These are phyloP conservation scores for Typhlichthys eigenmanni DNA, from an alignment of 2,797 vertebrate genomes.

Conservation along the genomic window DNA sequence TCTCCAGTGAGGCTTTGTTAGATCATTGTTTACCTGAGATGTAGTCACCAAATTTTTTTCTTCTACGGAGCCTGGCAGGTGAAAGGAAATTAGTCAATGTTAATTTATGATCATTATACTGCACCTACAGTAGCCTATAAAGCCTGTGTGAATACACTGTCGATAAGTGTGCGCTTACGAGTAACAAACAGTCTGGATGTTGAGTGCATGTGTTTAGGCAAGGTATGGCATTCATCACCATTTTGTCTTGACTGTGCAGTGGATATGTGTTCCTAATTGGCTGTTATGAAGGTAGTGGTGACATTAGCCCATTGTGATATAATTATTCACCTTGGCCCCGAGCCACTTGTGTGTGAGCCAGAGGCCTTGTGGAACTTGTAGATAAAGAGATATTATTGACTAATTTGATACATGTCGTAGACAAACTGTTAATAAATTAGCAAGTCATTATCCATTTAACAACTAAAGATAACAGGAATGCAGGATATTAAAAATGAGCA, in stretches of 20 bases:
- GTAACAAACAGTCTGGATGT: conserved; percentile 22
- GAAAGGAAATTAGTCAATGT: conserved; percentile 59
- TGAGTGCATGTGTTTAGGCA: conserved; percentile 25
- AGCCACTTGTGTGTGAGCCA: neutral
- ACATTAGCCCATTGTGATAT: conserved; percentile 30
- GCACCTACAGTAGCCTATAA: conserved; percentile 4
- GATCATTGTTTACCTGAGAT: conserved; percentile 61
- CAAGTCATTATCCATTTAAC: conserved; percentile 23
- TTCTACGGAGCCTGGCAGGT: conserved; percentile 62
- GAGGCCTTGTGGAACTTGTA: conserved; percentile 36
- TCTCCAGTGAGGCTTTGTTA: conserved; percentile 51
- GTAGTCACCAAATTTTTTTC: conserved; percentile 54
- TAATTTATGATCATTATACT: conserved; percentile 61
- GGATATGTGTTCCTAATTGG: conserved; percentile 17
- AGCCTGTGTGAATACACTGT: conserved; percentile 31
- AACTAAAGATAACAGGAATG: conserved; percentile 28
- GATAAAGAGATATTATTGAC: conserved; percentile 42
- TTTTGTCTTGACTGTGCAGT: conserved; percentile 7
- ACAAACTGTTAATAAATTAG: conserved; percentile 32
- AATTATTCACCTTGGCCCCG: conserved; percentile 31
- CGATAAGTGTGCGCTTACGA: conserved; percentile 29
- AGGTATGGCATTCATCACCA: conserved; percentile 36
- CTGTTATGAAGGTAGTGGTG: conserved; percentile 21
- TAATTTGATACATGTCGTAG: conserved; percentile 39
- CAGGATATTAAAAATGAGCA: conserved; percentile 47